These are phyloP conservation scores for Pseudolaguvia tuberculata DNA, from an alignment of 2,113 vertebrate species.

Conservation along the genomic window DNA sequence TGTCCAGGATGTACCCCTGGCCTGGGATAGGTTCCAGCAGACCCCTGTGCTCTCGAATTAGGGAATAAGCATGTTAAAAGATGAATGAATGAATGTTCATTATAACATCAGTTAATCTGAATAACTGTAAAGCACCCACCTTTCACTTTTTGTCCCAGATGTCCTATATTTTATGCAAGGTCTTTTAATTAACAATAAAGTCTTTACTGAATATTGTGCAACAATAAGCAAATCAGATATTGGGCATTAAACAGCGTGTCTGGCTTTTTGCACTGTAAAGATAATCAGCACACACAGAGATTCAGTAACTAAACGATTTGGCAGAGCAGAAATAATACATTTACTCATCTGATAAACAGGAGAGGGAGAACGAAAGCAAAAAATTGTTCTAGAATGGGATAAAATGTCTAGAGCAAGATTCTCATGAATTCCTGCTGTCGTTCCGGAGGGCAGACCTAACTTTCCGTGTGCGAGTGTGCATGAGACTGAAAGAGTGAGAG, in stretches of 20 bases:
- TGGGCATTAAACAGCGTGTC: slow-evolving; percentile 2
- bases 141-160: slow-evolving; percentile 12
- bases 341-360: slow-evolving; percentile 7
- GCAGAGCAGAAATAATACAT: background rate
- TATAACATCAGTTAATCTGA: too few species aligned
- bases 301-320: background rate
- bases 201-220: too few species aligned
- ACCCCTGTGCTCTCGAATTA: too few species aligned
- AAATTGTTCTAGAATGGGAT: background rate
- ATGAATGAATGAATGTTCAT: too few species aligned
- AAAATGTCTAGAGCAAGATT: slow-evolving; percentile 5
- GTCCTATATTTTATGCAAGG: background rate
- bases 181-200: too few species aligned
- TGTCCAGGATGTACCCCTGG: too few species aligned
- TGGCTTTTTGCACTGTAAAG: background rate
- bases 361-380: background rate
- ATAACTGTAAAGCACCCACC: background rate
- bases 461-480: background rate
- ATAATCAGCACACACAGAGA: background rate
- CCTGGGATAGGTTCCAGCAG: too few species aligned
- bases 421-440: slow-evolving; percentile 36
- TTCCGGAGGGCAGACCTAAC: slow-evolving; percentile 11
- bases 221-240: too few species aligned
- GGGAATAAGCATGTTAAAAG: too few species aligned
- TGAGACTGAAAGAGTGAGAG: background rate